Evolutionary conservation across 1,140 invertebrate species (phyloP).

Genomic region (Zaprionus inermis): DNA sequence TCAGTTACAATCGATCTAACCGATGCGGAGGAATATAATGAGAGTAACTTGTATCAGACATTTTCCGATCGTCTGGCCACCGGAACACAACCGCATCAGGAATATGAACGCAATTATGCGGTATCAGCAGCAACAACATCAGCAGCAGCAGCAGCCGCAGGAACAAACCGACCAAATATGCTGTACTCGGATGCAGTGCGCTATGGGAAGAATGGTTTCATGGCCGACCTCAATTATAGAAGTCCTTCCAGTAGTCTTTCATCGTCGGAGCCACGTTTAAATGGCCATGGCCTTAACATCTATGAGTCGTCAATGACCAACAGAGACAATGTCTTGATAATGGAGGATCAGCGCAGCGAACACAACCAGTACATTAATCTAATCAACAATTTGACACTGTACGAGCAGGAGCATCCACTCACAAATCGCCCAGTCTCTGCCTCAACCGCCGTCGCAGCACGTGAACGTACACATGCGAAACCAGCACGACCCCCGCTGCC

Average conservation of each 20-base stretch:
- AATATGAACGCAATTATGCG: slow-evolving; percentile 4
- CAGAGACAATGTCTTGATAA: slow-evolving; percentile 29
- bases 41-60: slow-evolving; percentile 36
- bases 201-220: slow-evolving; percentile 52
- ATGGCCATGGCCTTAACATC: slow-evolving; percentile 22
- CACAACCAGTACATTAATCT: slow-evolving; percentile 53
- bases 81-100: not conserved
- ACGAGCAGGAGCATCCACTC: slow-evolving; percentile 20
- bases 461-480: not conserved
- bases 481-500: not conserved
- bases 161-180: slow-evolving; percentile 21
- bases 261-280: slow-evolving; percentile 35
- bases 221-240: slow-evolving; percentile 19
- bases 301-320: slow-evolving; percentile 8
- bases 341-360: slow-evolving; percentile 48
- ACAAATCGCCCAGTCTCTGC: not conserved
- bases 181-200: slow-evolving; percentile 64
- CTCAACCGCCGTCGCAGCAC: not conserved
- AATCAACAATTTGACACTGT: slow-evolving; percentile 37
- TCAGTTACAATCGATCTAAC: slow-evolving; percentile 43
- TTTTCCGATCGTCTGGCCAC: slow-evolving; percentile 27
- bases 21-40: slow-evolving; percentile 51
- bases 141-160: not conserved
- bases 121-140: not conserved
- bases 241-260: slow-evolving; percentile 36